Conservation (phyloP, 2,113 vertebrate species). For the Aphyosemion australe region DNA sequence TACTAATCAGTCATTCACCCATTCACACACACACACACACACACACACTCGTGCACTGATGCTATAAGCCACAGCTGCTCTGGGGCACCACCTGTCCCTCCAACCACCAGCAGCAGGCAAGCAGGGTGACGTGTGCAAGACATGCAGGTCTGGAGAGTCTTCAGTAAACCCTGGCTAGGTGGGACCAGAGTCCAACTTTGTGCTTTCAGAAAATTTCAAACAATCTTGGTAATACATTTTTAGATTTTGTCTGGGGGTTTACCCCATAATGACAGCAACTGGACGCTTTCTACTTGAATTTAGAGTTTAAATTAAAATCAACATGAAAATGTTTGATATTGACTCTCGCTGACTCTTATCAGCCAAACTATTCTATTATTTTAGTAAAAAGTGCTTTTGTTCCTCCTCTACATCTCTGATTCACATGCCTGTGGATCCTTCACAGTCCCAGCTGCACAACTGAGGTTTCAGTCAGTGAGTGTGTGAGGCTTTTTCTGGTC, state of each 20-base stretch:
- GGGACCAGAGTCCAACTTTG: background rate
- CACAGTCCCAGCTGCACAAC: conserved; percentile 29
- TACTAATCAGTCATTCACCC: too few species aligned
- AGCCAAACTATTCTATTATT: background rate
- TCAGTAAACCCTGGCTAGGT: too few species aligned
- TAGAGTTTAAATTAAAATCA: background rate
- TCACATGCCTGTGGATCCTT: background rate
- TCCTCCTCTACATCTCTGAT: background rate
- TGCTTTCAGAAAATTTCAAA: background rate
- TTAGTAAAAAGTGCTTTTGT: background rate
- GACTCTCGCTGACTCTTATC: too few species aligned
- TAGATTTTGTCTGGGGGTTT: background rate
- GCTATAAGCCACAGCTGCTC: too few species aligned
- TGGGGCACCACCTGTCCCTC: too few species aligned
- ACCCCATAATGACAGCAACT: background rate
- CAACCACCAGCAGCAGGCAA: too few species aligned
- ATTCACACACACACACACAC: too few species aligned
- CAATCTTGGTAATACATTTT: background rate
- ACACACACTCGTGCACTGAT: too few species aligned
- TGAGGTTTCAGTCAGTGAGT: conserved; percentile 39
- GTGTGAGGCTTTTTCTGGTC: conserved; percentile 51
- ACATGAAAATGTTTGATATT: too few species aligned
- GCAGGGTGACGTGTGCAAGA: too few species aligned
- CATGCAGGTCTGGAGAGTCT: too few species aligned
- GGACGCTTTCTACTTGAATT: background rate